Evolutionary conservation across 2,888 invertebrate genomes (phyloP).

Genomic region (Drosophila paramelanica): DNA sequence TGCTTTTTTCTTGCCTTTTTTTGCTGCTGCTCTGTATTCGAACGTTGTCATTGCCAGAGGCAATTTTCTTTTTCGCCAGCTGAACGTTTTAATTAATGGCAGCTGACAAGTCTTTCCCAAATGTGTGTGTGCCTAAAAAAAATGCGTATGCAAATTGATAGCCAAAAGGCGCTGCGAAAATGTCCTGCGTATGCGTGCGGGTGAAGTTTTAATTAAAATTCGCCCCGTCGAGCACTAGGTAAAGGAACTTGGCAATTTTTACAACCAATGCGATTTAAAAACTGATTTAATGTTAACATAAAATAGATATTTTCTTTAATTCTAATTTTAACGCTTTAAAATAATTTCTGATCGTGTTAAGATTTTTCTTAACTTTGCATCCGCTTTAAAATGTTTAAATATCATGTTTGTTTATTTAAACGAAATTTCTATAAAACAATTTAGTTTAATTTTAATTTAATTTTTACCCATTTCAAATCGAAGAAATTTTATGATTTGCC

Average conservation of each 20-base stretch:
- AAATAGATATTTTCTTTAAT: too few relatives aligned
- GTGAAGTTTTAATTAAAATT: slow-evolving; percentile 63
- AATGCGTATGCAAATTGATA: slow-evolving; percentile 52
- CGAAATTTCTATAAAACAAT: too few relatives aligned
- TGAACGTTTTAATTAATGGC: slow-evolving; percentile 56
- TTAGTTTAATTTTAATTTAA: too few relatives aligned
- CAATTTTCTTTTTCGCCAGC: slow-evolving; percentile 32
- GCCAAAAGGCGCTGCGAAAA: slow-evolving; percentile 38
- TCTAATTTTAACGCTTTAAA: too few relatives aligned
- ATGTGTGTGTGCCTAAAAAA: slow-evolving; percentile 10
- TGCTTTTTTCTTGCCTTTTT: not conserved
- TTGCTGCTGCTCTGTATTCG: not conserved
- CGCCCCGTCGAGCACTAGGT: slow-evolving; percentile 1
- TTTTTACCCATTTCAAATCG: too few relatives aligned
- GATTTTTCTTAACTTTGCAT: too few relatives aligned
- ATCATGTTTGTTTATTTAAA: too few relatives aligned
- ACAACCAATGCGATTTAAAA: too few relatives aligned
- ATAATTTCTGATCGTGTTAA: too few relatives aligned
- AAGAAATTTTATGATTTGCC: not conserved
- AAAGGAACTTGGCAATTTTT: slow-evolving; percentile 1
- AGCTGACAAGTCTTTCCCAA: slow-evolving; percentile 23
- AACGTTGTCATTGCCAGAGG: slow-evolving; percentile 6
- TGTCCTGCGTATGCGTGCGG: slow-evolving; percentile 11
- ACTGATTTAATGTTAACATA: not conserved
- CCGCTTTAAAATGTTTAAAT: too few relatives aligned